Evolutionary conservation across 2,797 vertebrate genomes (phyloP), one percentile per base, ranked within the genome.

Genomic region (Kryptolebias ocellatus): DNA sequence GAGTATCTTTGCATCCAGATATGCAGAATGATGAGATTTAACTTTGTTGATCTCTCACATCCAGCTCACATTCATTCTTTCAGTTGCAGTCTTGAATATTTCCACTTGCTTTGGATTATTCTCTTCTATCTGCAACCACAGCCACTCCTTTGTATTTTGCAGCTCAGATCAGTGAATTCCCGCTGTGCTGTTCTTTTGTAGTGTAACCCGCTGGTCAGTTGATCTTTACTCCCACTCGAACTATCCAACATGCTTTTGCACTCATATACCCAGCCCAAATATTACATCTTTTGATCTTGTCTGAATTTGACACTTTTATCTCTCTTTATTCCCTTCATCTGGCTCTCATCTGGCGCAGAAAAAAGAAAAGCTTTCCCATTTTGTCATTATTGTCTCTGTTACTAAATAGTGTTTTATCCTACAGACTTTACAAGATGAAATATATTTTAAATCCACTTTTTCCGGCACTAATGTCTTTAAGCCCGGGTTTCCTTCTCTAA

Each of bases 1-100:
- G 93, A 98, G 96, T 98, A 94, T 15, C 51, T 37, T 50, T 46
- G 45, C 46, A 53, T 1, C 27, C 56, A 34, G 37, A 16, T 50
- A 67, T 70, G 63, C 47, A 60, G 49, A 64, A 67, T 17, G 18
- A 4, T 67, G 50, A 39, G 28, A 53, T 52, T 24, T 54, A 0
- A 52, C 51, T 37, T 27, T 7, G 34, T 34, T n/a, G 9, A n/a
- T 65, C 42, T 62, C 34, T 74, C 57, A 51, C 15, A 37, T 46
- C 45, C 51, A 58, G 14, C 52, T 42, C 11, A 67, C 63, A 62
- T 69, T 16, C 44, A 72, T 77, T 61, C 63, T 55, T 16, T 70
- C 39, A 47, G 42, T 52, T 4, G 8, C 60, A 34, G 51, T 72
- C 24, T 62, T 7, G 28, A 74, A 52, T 37, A 50, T 63, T 68